phyloP scores from a whole-genome alignment of 2,797 vertebrate genomes.

The Acipenser transmontanus region DNA sequence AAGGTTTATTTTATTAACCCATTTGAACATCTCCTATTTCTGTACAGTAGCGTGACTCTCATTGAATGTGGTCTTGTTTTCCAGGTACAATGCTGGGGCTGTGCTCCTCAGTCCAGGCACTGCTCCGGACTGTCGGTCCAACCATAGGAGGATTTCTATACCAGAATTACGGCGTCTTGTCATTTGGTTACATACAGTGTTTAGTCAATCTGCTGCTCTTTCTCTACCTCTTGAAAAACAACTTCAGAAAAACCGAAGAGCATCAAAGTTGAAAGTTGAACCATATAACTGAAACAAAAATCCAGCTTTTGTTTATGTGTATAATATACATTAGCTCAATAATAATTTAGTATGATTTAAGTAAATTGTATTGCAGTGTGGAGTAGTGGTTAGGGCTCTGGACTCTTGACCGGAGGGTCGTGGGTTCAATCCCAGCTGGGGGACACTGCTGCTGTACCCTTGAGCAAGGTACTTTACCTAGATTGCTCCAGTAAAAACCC shows the following conservation, averaged over 20 bases:
- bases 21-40: not conserved
- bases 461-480: no score
- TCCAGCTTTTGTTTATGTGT: no score
- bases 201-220: slow-evolving; percentile 60
- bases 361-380: no score
- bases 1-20: no score
- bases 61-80: slow-evolving; percentile 16
- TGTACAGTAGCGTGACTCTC: not conserved
- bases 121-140: slow-evolving; percentile 79
- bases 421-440: no score
- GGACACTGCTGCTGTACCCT: no score
- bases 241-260: slow-evolving; percentile 19
- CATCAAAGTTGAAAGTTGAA: slow-evolving; percentile 22
- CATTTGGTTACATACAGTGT: slow-evolving; percentile 79
- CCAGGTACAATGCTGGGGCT: slow-evolving; percentile 89
- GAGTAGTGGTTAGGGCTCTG: no score
- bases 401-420: no score
- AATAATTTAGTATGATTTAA: no score
- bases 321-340: no score
- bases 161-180: slow-evolving; percentile 67
- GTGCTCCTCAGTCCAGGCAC: slow-evolving; percentile 71
- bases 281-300: no score
- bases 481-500: no score
- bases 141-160: slow-evolving; percentile 79
- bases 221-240: slow-evolving; percentile 52